A percentile compares a stretch with the other conserved stretches of the same genome.
Evolutionary conservation across 2,888 invertebrate genomes (phyloP).

Genomic region (Cosmia trapezina): DNA sequence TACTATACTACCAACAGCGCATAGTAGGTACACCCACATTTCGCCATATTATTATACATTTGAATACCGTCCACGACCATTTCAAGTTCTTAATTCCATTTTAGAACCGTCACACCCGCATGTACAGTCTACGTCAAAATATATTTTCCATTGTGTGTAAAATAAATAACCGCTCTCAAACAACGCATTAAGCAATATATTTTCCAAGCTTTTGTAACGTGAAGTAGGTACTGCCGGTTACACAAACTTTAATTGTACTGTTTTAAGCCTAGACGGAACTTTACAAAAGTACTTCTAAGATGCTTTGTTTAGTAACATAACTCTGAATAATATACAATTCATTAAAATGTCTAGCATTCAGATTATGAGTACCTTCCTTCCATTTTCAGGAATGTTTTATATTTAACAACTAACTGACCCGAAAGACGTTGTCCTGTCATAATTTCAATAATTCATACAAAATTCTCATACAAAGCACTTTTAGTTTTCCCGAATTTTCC

Average conservation of each 20-base stretch:
- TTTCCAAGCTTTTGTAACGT: slow-evolving; percentile 68
- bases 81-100: slow-evolving; percentile 31
- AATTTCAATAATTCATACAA: not conserved
- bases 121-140: slow-evolving; percentile 53
- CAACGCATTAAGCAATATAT: slow-evolving; percentile 68
- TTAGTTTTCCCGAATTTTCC: not conserved
- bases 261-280: slow-evolving; percentile 34
- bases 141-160: slow-evolving; percentile 60
- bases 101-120: slow-evolving; percentile 23
- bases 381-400: not conserved
- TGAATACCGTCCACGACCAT: too few species aligned
- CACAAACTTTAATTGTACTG: slow-evolving; percentile 55
- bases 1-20: too few species aligned
- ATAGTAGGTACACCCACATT: too few species aligned
- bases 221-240: slow-evolving; percentile 60
- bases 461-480: not conserved
- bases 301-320: slow-evolving; percentile 25
- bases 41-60: too few species aligned
- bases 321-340: slow-evolving; percentile 17
- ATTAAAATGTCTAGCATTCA: not conserved
- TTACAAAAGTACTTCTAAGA: too few species aligned
- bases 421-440: not conserved
- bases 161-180: slow-evolving; percentile 68
- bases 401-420: not conserved
- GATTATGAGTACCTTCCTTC: not conserved